These are phyloP conservation scores for Aphelinus certus DNA, from an alignment of 1,140 invertebrate species.

Conservation along the genomic window DNA sequence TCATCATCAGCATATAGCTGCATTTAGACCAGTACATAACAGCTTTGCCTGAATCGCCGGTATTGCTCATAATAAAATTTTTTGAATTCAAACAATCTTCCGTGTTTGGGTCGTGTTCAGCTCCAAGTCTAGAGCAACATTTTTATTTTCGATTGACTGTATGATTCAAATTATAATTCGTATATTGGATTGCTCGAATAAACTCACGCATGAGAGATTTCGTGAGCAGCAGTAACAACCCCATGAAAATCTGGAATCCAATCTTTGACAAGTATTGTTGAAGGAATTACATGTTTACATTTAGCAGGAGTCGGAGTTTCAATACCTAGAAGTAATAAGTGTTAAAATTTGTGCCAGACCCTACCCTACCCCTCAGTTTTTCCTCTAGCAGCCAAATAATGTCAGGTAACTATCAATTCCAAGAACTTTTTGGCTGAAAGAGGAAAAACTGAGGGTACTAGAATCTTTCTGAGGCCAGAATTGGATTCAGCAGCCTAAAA, in stretches of 20 bases:
- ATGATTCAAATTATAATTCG: background rate
- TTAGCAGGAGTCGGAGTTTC: no score
- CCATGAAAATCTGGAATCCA: background rate
- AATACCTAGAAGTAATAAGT: no score
- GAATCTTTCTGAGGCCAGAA: no score
- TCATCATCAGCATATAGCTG: background rate
- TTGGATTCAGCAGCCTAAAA: no score
- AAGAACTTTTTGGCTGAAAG: no score
- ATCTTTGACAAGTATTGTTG: background rate
- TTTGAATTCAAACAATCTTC: background rate
- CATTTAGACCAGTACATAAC: conserved; percentile 6
- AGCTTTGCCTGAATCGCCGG: background rate
- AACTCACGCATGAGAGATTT: background rate
- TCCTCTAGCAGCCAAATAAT: no score
- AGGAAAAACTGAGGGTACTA: no score
- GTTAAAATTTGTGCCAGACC: no score
- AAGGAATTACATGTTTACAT: background rate
- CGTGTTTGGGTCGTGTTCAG: background rate
- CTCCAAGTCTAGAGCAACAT: background rate
- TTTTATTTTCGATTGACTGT: background rate
- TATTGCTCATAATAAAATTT: background rate
- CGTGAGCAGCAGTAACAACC: background rate
- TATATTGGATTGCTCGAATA: background rate
- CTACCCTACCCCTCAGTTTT: no score
- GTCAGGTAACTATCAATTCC: no score